Evolutionary conservation across 2,888 invertebrate genomes (phyloP), one percentile per base, ranked within the genome.

Genomic region (Acleris sparsana): DNA sequence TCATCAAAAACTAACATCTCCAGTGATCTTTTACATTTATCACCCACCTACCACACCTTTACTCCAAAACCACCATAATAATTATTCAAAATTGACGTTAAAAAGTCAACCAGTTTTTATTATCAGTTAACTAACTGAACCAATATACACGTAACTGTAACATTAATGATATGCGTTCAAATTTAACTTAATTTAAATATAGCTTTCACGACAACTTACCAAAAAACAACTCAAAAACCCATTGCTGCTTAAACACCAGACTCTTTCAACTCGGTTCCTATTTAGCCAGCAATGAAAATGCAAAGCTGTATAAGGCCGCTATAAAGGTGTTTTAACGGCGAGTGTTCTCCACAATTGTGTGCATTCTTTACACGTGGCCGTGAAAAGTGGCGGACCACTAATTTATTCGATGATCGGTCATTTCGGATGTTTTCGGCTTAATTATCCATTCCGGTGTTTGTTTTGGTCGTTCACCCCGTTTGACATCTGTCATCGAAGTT

Each of bases 401-500:
- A 92, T 91, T 87, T 91, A 90, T 92, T 82, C 90, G 74, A 79
- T 80, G 84, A 86, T 86, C 84, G 71, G 79, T 61, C 79, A 80
- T 83, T 83, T 83, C 77, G 77, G 77, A 77, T 79, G 80, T 80
- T 83, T 29, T 80, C 72, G 73, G 75, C 77, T 84, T 87, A 87
- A 87, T 90, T 88, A 89, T 82, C 82, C 77, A 89, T 88, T 84
- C 85, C 57, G 69, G 90, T 88, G 86, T 91, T 89, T 83, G 74
- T 69, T 73, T 72, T 71, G 63, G 70, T 20, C 69, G 33, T 62
- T 62, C 62, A 65, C 61, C 66, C 57, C 52, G 48, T 44, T n/a
- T 25, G 43, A 25, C 29, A 44, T 9, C 9, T 60, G 48, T 49
- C 64, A 48, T 55, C 53, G 17, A 53, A 25, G 13, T 39, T 64